These are phyloP conservation scores for Gymnothorax javanicus DNA, from an alignment of 2,797 vertebrate species.

Conservation along the genomic window DNA sequence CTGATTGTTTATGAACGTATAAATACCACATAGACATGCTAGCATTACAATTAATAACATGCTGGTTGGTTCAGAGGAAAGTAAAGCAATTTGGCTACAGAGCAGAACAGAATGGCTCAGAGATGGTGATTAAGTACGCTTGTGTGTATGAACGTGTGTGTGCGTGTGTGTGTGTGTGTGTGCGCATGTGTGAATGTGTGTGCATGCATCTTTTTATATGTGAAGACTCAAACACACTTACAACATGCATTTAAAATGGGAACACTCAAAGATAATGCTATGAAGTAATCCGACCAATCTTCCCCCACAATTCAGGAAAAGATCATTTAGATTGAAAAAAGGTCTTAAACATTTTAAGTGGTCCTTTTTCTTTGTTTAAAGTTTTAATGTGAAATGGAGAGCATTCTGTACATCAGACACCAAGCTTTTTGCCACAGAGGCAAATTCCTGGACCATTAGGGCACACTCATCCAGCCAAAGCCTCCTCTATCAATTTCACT, in stretches of 20 bases:
- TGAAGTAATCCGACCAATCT: background rate
- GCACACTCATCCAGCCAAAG: background rate
- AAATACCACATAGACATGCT: background rate
- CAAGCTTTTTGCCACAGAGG: constrained; percentile 23
- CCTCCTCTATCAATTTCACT: constrained; percentile 25
- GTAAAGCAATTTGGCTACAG: background rate
- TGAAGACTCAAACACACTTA: background rate
- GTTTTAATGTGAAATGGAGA: background rate
- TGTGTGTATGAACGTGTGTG: too few relatives aligned
- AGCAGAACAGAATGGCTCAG: background rate
- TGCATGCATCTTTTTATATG: too few relatives aligned
- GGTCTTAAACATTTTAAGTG: background rate
- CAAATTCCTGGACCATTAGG: constrained; percentile 9
- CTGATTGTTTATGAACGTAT: background rate
- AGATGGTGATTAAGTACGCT: background rate
- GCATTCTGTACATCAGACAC: constrained; percentile 22
- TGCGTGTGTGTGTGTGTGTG: too few relatives aligned
- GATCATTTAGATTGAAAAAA: background rate
- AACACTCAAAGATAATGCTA: background rate
- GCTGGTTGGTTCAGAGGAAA: background rate
- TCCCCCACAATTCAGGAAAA: constrained; percentile 6
- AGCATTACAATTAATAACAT: background rate
- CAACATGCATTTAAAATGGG: background rate
- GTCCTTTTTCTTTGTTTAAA: background rate
- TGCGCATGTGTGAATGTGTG: too few relatives aligned